Evolutionary conservation across 1,140 invertebrate genomes (phyloP), one percentile per base, ranked within the genome.

Genomic region (Drosophila orosa): DNA sequence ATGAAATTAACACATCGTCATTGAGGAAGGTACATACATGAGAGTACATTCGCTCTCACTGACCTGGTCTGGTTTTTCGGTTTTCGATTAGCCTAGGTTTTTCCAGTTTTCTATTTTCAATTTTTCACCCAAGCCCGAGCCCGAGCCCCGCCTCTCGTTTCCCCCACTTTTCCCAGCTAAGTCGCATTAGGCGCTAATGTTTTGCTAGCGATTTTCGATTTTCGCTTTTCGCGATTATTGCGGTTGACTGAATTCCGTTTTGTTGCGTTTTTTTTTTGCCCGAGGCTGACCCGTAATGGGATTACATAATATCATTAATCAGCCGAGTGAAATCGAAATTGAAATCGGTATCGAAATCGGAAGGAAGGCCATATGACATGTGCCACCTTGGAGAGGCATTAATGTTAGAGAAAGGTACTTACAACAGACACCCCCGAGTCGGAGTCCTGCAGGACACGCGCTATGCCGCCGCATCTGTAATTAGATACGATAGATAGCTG

Each of bases 241-340:
- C 83, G 84, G 75, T 77, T 87, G 84, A 61, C 33, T 87, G 83
- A 47, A 54, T 82, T 12, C 3, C 24, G 40, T 68, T 69, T 57
- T 39, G 22, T 39, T 29, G 13, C 29, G 12, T 5, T 62, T 39
- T 45, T 17, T 13, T 27, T 37, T 44, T 48, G 58, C 50, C 50
- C 50, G 15, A 27, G 67, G 67, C 33, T 27, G 63, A 35, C 17
- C 19, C 15, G 63, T 87, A 87, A 87, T 87, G 79, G 75, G 79
- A 87, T 87, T 87, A 86, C 50, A 42, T 83, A 87, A 87, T 80
- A 83, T 89, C 83, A 87, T 87, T 87, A 87, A 87, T 87, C 83
- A 87, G 83, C 63, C 66, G 52, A 69, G 62, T 76, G 78, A 87
- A 78, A 78, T 67, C 45, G 80, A 29, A 71, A 82, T 15, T 7